These are phyloP conservation scores for Ptychobarbus kaznakovi DNA, from an alignment of 2,797 vertebrate species.

Conservation along the genomic window DNA sequence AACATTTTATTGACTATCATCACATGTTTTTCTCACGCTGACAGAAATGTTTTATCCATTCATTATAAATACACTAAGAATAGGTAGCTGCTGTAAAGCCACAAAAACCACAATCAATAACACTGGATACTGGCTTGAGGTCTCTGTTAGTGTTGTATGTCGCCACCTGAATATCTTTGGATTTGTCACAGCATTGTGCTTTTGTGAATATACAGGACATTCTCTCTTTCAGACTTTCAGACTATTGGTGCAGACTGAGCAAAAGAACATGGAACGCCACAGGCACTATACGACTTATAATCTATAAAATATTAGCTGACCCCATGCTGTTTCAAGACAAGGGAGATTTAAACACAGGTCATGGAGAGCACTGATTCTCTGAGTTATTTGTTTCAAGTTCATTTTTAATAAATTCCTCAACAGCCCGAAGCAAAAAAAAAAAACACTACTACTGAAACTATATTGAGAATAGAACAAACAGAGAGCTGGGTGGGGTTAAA, in stretches of 20 bases:
- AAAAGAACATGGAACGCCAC: slow-evolving; percentile 21
- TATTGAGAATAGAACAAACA: neutral
- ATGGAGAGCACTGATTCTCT: slow-evolving; percentile 21
- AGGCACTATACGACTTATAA: slow-evolving; percentile 14
- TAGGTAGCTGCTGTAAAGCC: neutral
- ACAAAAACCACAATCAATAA: slow-evolving; percentile 31
- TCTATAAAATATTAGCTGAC: slow-evolving; percentile 46
- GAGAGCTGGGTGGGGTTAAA: neutral
- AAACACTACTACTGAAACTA: neutral
- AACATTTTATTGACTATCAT: neutral
- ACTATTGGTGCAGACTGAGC: slow-evolving; percentile 23
- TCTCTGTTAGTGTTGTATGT: slow-evolving; percentile 1
- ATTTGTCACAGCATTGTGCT: slow-evolving; percentile 22
- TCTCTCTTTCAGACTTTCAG: slow-evolving; percentile 1
- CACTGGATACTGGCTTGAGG: neutral
- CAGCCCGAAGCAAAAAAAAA: slow-evolving; percentile 17
- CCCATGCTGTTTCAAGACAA: slow-evolving; percentile 36
- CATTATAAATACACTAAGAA: neutral
- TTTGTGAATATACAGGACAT: slow-evolving; percentile 16
- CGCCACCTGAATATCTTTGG: neutral
- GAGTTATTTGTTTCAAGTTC: slow-evolving; percentile 38
- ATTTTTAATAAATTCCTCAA: slow-evolving; percentile 37
- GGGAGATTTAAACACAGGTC: slow-evolving; percentile 29
- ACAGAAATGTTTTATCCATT: neutral
- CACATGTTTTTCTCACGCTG: neutral